Evolutionary conservation across 2,113 vertebrate species (phyloP).

Genomic region (Otus sunia): DNA sequence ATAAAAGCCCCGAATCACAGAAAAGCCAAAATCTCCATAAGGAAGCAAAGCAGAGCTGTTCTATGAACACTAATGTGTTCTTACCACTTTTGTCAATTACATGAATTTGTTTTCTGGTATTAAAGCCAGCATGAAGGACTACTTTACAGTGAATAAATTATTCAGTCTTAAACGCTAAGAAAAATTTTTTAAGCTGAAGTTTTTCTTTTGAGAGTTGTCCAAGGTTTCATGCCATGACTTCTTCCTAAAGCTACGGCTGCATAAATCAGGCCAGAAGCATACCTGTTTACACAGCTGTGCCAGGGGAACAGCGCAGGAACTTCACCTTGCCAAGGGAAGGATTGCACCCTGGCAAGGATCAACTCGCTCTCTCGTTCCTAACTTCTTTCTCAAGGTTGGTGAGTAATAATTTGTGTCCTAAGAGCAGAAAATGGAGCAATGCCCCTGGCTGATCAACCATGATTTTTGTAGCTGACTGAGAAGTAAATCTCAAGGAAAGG

Average conservation of each 20-base stretch:
- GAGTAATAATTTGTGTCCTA: not conserved
- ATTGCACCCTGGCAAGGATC: not conserved
- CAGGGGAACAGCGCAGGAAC: not conserved
- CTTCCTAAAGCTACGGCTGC: not conserved
- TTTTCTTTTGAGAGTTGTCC: not conserved
- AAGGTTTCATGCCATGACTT: not conserved
- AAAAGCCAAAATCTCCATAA: not conserved
- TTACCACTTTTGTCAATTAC: not conserved
- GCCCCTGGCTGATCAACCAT: not conserved
- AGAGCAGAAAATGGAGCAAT: not conserved
- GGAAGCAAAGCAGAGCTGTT: not conserved
- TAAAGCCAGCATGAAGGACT: not conserved
- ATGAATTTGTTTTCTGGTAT: not conserved
- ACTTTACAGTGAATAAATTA: not conserved
- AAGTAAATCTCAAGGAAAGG: not conserved
- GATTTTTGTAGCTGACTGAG: not conserved
- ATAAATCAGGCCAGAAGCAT: not conserved
- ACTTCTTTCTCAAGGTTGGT: not conserved
- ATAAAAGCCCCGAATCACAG: not conserved
- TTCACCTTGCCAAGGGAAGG: not conserved
- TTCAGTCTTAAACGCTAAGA: not conserved
- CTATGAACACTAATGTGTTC: not conserved
- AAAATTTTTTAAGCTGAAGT: not conserved
- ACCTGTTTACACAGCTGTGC: slow-evolving; percentile 7
- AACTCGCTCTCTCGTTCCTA: not conserved